Base-by-base conservation (phyloP, 2,797 vertebrate genomes). In the Calcarius lapponicus region DNA sequence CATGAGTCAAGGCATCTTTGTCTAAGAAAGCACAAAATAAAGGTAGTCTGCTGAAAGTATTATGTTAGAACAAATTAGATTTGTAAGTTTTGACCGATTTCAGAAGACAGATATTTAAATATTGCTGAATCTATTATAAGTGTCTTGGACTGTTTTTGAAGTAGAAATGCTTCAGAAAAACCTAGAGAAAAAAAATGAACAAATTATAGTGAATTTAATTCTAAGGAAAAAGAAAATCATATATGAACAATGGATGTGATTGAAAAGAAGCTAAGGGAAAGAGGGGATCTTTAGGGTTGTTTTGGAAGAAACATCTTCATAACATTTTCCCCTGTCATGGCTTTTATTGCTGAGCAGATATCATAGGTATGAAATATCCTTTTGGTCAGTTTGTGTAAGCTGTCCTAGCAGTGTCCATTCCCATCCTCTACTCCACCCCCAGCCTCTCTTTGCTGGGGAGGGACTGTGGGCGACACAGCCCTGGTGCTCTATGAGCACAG, bases 211-310 rank as follows among this genome's bases (percentile, higher is more conserved):
- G 13, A 48, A 40, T 25, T 50, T 56, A 45, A 38, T 50, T 56
- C 12, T 29, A 56, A 34, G 28, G 11, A 26, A 51, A 83, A 74
- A 80, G 15, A 25, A 72, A 45, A 22, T 43, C 2, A 11, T 53
- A 13, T 7, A 38, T 56, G 12, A 56, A 21, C 9, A 34, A 28
- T 53, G n/a, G 21, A 51, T 12, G 10, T 26, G 16, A 70, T 29
- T 65, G 24, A 53, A 56, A 84, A 81, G 10, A 42, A 34, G 25
- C 5, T 58, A 18, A 71, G 26, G 17, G 17, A 24, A 47, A 65
- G 6, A 3, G 8, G 1, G 1, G 4, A 25, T 2, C 3, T 70
- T 57, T 15, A 29, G 3, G 12, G 10, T 48, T 69, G 32, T 6
- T 93, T 72, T 7, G 5, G 18, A 86, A 64, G 7, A 72, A 88